These are phyloP conservation scores for silkworm (Bombyx mori) DNA, from an alignment of 1,140 invertebrate genomes.

Conservation along the genomic window ASM3026992v2 NC_085116.1:11560001-11560500, in stretches of 20 bases:
- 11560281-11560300: too few relatives aligned
- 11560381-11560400: slow-evolving; percentile 10
- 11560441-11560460: slow-evolving; percentile 65
- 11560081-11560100: slow-evolving; percentile 21
- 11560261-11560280: too few relatives aligned
- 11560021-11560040: slow-evolving; percentile 67
- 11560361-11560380: slow-evolving; percentile 15
- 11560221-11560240: too few relatives aligned
- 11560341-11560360: not conserved
- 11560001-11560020: slow-evolving; percentile 54
- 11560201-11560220: too few relatives aligned
- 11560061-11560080: slow-evolving; percentile 21
- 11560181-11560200: slow-evolving; percentile 2
- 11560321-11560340: too few relatives aligned
- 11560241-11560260: too few relatives aligned
- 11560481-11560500: slow-evolving; percentile 50
- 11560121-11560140: slow-evolving; percentile 3
- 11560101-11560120: slow-evolving; percentile 11
- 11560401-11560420: slow-evolving; percentile 29
- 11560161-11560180: slow-evolving; percentile 5
- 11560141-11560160: slow-evolving; percentile 4
- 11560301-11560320: too few relatives aligned
- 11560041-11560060: slow-evolving; percentile 55
- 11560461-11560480: slow-evolving; percentile 63
- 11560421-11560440: slow-evolving; percentile 60